phyloP scores from a whole-genome alignment of 2,113 vertebrate species.

The Glaucomys volans region DNA sequence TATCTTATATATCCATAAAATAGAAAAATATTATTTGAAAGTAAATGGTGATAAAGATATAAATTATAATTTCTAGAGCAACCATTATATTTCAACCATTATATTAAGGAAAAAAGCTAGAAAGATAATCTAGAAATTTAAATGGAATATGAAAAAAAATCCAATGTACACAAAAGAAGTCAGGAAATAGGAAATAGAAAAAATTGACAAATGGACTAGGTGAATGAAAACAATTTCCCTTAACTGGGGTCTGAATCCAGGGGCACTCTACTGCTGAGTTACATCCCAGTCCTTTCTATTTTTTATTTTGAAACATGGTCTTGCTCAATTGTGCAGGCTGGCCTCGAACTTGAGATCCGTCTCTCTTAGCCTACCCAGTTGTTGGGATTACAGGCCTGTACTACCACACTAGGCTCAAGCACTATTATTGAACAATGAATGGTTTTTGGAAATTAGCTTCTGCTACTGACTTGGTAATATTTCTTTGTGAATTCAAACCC shows the following conservation, averaged over 20 bases:
- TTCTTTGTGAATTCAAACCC: constrained; percentile 47
- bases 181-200: constrained; percentile 25
- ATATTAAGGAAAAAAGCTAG: constrained; percentile 19
- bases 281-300: background rate
- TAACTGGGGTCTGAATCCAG: background rate
- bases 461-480: background rate
- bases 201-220: background rate
- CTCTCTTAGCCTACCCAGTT: background rate
- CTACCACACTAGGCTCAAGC: background rate
- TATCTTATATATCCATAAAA: background rate
- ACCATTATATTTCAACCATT: background rate
- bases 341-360: background rate
- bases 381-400: background rate
- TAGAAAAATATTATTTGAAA: constrained; percentile 45
- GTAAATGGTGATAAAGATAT: background rate
- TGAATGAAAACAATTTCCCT: background rate
- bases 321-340: background rate
- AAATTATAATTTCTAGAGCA: background rate
- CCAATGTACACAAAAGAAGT: background rate
- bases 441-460: constrained; percentile 36
- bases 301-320: background rate
- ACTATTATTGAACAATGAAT: background rate
- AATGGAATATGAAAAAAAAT: background rate
- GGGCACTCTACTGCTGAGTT: too few relatives aligned
- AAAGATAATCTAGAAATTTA: constrained; percentile 25